Conservation (phyloP, 1,140 invertebrate species). For the Lutraria rhynchaena region DNA sequence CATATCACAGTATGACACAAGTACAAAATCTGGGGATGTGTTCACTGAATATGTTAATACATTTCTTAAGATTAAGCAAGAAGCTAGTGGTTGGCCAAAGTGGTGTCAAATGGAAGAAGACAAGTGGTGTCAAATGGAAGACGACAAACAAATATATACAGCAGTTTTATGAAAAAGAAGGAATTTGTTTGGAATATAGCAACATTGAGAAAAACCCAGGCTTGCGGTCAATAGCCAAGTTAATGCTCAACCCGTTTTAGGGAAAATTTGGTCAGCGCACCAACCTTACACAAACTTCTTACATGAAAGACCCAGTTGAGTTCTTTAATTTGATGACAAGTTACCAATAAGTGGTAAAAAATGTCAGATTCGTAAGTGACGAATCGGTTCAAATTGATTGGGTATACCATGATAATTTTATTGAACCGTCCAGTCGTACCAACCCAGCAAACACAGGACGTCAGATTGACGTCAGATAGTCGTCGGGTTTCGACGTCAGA, state of each 20-base stretch:
- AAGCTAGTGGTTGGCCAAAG: conserved; percentile 59
- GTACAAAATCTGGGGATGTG: conserved; percentile 13
- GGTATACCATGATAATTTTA: conserved; percentile 1
- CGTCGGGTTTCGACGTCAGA: no score
- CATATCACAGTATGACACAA: conserved; percentile 54
- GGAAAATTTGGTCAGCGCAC: conserved; percentile 61
- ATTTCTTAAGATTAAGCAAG: conserved; percentile 63
- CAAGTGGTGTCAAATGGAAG: no score
- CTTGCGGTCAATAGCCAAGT: conserved; percentile 56
- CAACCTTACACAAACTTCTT: conserved; percentile 66
- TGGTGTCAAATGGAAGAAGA: conserved; percentile 42
- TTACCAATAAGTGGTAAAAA: conserved; percentile 12
- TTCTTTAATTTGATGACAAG: conserved; percentile 71
- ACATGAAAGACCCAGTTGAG: conserved; percentile 63
- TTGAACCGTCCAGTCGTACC: conserved; percentile 36
- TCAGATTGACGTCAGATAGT: no score
- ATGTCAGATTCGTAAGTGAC: conserved; percentile 41
- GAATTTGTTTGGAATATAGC: conserved; percentile 73
- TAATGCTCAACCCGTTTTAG: conserved; percentile 64
- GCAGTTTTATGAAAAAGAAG: conserved; percentile 74
- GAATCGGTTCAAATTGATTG: conserved; percentile 28
- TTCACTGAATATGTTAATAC: conserved; percentile 62
- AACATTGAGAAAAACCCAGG: conserved; percentile 78
- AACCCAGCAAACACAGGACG: no score
- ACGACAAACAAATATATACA: conserved; percentile 72